Evolutionary conservation across 1,140 invertebrate species (phyloP).

Genomic region (Metaphire vulgaris): DNA sequence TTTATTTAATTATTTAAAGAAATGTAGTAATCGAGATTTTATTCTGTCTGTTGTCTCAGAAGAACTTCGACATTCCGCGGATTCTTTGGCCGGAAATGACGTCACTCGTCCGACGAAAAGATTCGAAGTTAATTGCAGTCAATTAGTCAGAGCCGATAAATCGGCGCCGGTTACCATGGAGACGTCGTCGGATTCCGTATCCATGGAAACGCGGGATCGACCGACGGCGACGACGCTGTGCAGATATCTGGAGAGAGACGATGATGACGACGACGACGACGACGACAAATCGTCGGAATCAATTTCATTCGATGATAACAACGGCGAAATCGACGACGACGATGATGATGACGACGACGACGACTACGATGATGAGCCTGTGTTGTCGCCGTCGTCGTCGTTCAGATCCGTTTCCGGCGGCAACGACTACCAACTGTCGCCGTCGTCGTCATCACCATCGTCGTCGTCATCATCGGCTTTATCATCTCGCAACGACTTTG

Average conservation of each 20-base stretch:
- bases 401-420: neutral
- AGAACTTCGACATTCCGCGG: too few species aligned
- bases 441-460: neutral
- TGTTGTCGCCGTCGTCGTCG: neutral
- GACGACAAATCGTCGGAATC: too few species aligned
- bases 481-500: too few species aligned
- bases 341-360: neutral
- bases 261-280: neutral
- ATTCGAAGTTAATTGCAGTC: neutral
- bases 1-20: too few species aligned
- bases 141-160: neutral
- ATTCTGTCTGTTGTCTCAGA: too few species aligned
- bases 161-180: neutral
- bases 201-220: neutral
- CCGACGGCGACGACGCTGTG: neutral
- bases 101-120: too few species aligned
- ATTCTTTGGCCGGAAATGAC: too few species aligned
- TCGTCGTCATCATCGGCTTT: too few species aligned
- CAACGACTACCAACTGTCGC: neutral
- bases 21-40: too few species aligned
- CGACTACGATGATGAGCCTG: neutral
- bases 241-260: neutral
- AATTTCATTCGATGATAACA: neutral
- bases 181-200: neutral
- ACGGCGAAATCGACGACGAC: neutral